phyloP scores from a whole-genome alignment of 2,797 vertebrate species.

The Pampus argenteus region DNA sequence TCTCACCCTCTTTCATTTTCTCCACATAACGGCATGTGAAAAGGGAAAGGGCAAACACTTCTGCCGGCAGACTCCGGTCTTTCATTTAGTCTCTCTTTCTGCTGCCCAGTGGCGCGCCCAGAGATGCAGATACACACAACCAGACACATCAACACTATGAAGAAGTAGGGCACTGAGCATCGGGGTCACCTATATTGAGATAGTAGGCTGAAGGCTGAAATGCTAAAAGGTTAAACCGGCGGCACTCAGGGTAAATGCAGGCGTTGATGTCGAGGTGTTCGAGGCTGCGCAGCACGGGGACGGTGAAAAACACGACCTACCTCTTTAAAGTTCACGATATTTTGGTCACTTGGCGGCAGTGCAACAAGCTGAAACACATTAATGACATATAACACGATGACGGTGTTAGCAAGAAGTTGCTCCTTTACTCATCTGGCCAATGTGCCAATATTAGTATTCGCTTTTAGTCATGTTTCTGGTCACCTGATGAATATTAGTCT shows the following conservation, averaged over 20 bases:
- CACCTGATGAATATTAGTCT: too few species aligned
- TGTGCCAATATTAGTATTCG: too few species aligned
- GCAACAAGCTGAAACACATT: too few species aligned
- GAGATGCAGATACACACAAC: not conserved
- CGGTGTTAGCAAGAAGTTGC: too few species aligned
- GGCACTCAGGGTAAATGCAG: slow-evolving; percentile 4
- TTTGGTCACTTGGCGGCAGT: too few species aligned
- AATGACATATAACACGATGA: too few species aligned
- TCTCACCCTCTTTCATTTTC: slow-evolving; percentile 8
- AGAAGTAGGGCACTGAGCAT: slow-evolving; percentile 56
- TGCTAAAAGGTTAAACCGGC: slow-evolving; percentile 52
- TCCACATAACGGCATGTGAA: slow-evolving; percentile 17
- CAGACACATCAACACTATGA: slow-evolving; percentile 19
- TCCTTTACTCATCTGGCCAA: too few species aligned
- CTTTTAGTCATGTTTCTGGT: too few species aligned
- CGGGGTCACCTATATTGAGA: slow-evolving; percentile 54
- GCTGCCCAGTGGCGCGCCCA: slow-evolving; percentile 25
- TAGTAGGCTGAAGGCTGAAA: slow-evolving; percentile 49
- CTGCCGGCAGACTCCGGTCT: slow-evolving; percentile 18
- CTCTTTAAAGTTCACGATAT: not conserved
- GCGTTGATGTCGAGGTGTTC: not conserved
- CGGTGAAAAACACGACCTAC: not conserved
- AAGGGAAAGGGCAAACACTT: slow-evolving; percentile 38
- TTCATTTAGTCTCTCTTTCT: slow-evolving; percentile 29
- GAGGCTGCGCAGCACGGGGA: not conserved